A percentile compares a stretch with the other conserved stretches of the same genome.
These are phyloP conservation scores for Halichoerus grypus DNA, from an alignment of 2,113 vertebrate genomes.

Conservation along the genomic window DNA sequence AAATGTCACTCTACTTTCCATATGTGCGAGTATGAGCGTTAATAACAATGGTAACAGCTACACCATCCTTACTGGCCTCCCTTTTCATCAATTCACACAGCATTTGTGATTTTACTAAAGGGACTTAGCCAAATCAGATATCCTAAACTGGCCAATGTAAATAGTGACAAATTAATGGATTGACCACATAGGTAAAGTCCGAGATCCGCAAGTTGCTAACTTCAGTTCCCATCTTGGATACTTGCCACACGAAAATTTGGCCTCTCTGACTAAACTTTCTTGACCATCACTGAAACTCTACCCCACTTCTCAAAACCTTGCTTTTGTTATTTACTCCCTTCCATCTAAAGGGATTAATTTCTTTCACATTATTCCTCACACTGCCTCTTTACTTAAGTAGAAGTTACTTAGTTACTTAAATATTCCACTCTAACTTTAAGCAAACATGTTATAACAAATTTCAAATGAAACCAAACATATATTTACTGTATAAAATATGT, in stretches of 20 bases:
- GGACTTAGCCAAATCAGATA: constrained; percentile 62
- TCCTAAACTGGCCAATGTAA: constrained; percentile 56
- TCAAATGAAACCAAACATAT: constrained; percentile 8
- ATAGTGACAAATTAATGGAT: constrained; percentile 15
- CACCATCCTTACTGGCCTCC: neutral
- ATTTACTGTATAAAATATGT: neutral
- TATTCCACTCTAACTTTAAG: neutral
- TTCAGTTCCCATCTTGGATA: neutral
- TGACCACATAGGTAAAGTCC: neutral
- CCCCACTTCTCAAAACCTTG: neutral
- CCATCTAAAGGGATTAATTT: neutral
- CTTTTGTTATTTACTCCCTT: neutral
- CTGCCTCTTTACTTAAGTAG: neutral
- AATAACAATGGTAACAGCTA: neutral
- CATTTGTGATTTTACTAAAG: constrained; percentile 66
- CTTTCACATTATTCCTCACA: neutral
- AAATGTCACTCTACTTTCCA: neutral
- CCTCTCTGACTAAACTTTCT: neutral
- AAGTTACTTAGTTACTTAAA: constrained; percentile 18
- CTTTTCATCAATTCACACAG: constrained; percentile 47
- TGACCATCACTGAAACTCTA: neutral
- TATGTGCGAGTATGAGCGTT: neutral
- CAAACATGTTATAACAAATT: constrained; percentile 10
- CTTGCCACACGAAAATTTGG: neutral
- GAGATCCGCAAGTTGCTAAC: neutral